A percentile compares a stretch with the other conserved stretches of the same genome.
These are phyloP conservation scores for Perognathus longimembris DNA, from an alignment of 2,113 vertebrate species.

Conservation along the genomic window DNA sequence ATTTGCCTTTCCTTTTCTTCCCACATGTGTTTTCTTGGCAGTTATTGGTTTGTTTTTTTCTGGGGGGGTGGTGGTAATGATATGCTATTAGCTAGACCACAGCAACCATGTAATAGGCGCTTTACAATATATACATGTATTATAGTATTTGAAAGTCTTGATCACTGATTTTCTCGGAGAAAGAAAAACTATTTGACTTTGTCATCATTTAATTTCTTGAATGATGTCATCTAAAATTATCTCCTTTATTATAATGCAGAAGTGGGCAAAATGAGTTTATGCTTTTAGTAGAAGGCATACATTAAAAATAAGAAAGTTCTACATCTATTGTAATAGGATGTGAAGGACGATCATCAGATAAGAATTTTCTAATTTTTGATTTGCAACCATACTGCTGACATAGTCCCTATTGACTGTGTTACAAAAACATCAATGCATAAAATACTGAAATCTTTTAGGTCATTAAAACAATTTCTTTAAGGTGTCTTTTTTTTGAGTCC, in stretches of 20 bases:
- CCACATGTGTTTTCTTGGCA: not conserved
- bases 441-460: not conserved
- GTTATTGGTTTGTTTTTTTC: not conserved
- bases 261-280: slow-evolving; percentile 51
- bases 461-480: not conserved
- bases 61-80: too few species aligned
- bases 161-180: not conserved
- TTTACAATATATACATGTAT: slow-evolving; percentile 3
- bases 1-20: not conserved
- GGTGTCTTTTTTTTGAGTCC: not conserved
- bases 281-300: slow-evolving; percentile 4
- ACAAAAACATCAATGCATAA: slow-evolving; percentile 25
- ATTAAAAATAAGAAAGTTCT: slow-evolving; percentile 34
- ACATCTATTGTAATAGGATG: slow-evolving; percentile 52
- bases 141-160: not conserved
- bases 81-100: not conserved
- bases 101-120: not conserved
- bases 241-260: slow-evolving; percentile 65
- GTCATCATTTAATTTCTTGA: slow-evolving; percentile 53
- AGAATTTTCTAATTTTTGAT: not conserved
- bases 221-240: slow-evolving; percentile 54
- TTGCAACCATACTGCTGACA: slow-evolving; percentile 19
- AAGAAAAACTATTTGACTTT: not conserved
- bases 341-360: slow-evolving; percentile 67
- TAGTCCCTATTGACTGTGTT: not conserved